Evolutionary conservation across 1,140 invertebrate species (phyloP).

Genomic region (Brachionus plicatilis): DNA sequence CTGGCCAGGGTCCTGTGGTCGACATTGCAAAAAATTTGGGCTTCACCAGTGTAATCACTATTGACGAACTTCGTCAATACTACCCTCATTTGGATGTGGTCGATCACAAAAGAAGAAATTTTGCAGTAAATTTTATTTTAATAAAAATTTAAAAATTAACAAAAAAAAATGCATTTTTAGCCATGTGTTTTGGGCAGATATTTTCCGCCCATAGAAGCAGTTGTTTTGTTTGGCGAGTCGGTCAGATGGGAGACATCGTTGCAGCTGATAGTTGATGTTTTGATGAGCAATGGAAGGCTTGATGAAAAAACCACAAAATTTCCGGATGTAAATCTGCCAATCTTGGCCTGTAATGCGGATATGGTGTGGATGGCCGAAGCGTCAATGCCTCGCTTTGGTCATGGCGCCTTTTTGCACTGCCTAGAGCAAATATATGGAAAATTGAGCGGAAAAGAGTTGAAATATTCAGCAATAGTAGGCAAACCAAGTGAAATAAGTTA

Average conservation of each 20-base stretch:
- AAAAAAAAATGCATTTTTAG: constrained; percentile 43
- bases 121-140: constrained; percentile 49
- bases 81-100: constrained; percentile 67
- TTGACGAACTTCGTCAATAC: constrained; percentile 62
- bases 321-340: constrained; percentile 45
- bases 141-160: background rate
- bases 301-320: background rate
- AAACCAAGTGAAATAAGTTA: constrained; percentile 56
- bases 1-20: constrained; percentile 65
- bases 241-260: constrained; percentile 56
- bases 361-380: constrained; percentile 55
- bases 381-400: constrained; percentile 55
- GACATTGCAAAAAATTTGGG: constrained; percentile 66
- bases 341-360: constrained; percentile 56
- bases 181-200: constrained; percentile 59
- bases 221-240: constrained; percentile 55
- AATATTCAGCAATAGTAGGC: constrained; percentile 53
- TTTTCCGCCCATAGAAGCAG: constrained; percentile 53
- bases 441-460: constrained; percentile 51
- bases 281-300: constrained; percentile 63
- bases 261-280: constrained; percentile 65
- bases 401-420: constrained; percentile 54
- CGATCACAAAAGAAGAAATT: constrained; percentile 61
- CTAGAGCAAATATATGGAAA: constrained; percentile 55
- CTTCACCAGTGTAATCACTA: constrained; percentile 63